Evolutionary conservation across 2,797 vertebrate species (phyloP).

Genomic region (Acanthopagrus latus): DNA sequence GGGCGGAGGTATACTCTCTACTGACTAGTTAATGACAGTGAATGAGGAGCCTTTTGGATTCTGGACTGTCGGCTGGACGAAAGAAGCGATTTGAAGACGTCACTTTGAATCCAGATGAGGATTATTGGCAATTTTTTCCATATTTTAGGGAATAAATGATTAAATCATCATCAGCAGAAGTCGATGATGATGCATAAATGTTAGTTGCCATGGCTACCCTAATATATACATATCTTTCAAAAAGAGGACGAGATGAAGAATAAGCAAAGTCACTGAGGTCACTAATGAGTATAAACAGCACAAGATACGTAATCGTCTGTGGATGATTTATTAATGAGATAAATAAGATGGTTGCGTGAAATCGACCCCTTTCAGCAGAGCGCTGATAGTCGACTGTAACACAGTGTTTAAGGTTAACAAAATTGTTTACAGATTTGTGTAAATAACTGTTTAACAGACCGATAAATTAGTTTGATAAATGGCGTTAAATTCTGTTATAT

Average conservation of each 20-base stretch:
- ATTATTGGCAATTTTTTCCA: no score
- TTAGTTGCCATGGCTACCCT: no score
- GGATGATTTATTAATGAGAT: slow-evolving; percentile 30
- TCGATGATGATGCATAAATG: no score
- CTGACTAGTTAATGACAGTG: no score
- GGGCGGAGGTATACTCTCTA: no score
- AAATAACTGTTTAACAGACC: not conserved
- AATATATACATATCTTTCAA: not conserved
- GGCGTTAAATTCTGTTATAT: slow-evolving; percentile 16
- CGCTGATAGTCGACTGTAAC: not conserved
- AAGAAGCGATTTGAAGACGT: no score
- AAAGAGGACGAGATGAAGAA: slow-evolving; percentile 14
- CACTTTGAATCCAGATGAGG: no score
- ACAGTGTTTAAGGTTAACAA: not conserved
- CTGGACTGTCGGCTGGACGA: no score
- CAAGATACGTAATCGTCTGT: not conserved
- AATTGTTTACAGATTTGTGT: slow-evolving; percentile 14
- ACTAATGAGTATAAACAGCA: slow-evolving; percentile 4
- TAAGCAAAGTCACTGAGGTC: slow-evolving; percentile 5
- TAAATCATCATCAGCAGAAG: no score
- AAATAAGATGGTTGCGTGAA: slow-evolving; percentile 13
- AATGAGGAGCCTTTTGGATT: no score
- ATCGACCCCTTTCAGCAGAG: not conserved
- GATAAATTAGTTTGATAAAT: slow-evolving; percentile 12
- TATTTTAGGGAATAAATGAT: no score